Conservation (phyloP, 2,797 vertebrate genomes). For the Taeniopygia guttata region DNA sequence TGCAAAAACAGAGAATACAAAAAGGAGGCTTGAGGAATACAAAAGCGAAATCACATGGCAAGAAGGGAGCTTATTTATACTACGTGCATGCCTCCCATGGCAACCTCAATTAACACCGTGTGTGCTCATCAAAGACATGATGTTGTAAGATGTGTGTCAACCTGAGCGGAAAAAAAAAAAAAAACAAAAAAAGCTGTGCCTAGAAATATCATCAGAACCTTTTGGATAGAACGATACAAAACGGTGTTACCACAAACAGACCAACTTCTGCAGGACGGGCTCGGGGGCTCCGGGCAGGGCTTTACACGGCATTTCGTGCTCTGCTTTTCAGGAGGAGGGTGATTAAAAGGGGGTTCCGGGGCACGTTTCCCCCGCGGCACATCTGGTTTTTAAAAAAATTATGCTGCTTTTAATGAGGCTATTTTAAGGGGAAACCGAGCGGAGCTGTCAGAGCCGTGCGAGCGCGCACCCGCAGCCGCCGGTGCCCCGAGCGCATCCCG, state of each 20-base stretch:
- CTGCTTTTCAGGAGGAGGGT: neutral
- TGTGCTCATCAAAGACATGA: neutral
- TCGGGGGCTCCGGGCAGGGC: neutral
- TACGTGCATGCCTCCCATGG: conserved; percentile 53
- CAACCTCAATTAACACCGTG: conserved; percentile 58
- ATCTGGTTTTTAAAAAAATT: neutral
- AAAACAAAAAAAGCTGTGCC: neutral
- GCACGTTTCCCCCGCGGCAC: neutral
- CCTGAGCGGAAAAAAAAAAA: neutral
- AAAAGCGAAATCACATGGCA: conserved; percentile 42
- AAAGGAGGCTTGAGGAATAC: conserved; percentile 14
- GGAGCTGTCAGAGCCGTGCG: neutral
- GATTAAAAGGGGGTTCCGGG: neutral
- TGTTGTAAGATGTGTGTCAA: neutral
- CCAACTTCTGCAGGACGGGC: neutral
- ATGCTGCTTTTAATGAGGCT: neutral
- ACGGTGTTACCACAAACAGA: neutral
- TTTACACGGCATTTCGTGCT: neutral
- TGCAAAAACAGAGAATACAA: conserved; percentile 37
- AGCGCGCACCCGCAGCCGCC: neutral
- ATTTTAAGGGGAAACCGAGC: neutral
- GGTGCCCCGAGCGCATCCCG: neutral
- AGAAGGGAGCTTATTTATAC: conserved; percentile 50
- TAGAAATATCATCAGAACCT: neutral
- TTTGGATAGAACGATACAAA: neutral